phyloP scores from a whole-genome alignment of 2,113 vertebrate species.

The Fregata magnificens region DNA sequence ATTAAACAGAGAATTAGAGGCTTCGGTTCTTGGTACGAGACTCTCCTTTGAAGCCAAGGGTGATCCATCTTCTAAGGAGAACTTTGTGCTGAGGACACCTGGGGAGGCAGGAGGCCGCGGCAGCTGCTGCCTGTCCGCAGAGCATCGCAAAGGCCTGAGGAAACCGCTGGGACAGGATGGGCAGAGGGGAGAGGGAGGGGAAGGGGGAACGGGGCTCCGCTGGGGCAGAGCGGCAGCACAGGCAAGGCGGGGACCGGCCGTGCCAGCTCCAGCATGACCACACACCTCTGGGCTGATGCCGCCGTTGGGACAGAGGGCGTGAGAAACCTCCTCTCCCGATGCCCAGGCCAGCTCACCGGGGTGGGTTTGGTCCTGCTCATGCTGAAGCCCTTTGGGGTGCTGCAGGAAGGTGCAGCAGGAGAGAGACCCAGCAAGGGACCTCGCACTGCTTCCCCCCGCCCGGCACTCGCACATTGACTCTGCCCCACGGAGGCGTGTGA shows the following conservation, averaged over 20 bases:
- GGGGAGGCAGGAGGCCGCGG: background rate
- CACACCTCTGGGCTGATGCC: background rate
- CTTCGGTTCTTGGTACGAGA: background rate
- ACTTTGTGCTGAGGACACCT: background rate
- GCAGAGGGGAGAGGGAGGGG: background rate
- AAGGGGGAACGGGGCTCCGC: background rate
- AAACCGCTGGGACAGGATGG: background rate
- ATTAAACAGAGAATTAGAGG: background rate
- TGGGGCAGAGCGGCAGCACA: background rate
- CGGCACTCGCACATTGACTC: rapidly evolving
- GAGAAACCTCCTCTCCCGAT: background rate
- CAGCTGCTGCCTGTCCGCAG: background rate
- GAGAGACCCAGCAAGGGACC: background rate
- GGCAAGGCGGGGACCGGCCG: background rate
- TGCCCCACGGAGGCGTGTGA: rapidly evolving
- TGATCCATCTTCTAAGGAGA: background rate
- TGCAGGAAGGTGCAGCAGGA: background rate
- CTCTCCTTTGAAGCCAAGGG: background rate
- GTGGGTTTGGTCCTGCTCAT: background rate
- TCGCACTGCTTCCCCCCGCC: background rate
- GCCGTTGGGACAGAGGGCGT: background rate
- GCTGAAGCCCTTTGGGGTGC: background rate
- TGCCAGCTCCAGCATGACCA: background rate
- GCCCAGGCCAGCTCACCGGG: background rate
- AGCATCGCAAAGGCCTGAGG: background rate